Evolutionary conservation across 2,888 invertebrate species (phyloP).

Genomic region (Tetranychus truncatus): DNA sequence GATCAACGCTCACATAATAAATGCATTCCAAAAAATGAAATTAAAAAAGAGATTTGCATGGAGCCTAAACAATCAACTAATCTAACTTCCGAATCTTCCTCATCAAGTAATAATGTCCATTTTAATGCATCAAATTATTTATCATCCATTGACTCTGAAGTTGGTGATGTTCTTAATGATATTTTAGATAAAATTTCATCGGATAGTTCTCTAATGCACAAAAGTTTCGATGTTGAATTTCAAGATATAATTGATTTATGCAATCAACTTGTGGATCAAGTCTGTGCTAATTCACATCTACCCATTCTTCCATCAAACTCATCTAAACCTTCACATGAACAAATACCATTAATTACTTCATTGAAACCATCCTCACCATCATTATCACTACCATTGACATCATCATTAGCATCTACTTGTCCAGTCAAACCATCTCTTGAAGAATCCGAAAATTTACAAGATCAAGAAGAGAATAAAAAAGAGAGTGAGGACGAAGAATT

Average conservation of each 20-base stretch:
- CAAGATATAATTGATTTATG: not conserved
- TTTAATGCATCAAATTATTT: not conserved
- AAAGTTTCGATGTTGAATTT: not conserved
- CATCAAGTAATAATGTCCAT: not conserved
- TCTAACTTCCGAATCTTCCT: not conserved
- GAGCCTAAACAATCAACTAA: not conserved
- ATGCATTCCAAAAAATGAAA: too few species aligned
- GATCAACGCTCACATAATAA: too few species aligned
- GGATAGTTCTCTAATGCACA: not conserved
- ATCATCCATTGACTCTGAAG: not conserved
- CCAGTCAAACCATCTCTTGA: not conserved
- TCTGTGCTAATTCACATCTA: not conserved
- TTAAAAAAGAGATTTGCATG: too few species aligned
- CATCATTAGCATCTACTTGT: not conserved
- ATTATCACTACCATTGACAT: too few species aligned
- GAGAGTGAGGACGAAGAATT: slow-evolving; percentile 1
- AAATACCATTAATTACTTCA: not conserved
- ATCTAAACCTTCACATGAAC: not conserved
- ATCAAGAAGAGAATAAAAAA: not conserved
- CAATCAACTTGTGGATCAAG: not conserved
- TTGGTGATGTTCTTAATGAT: not conserved
- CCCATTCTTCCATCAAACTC: not conserved
- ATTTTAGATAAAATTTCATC: not conserved
- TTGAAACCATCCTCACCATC: too few species aligned
- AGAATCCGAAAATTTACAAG: not conserved